These are phyloP conservation scores for Pseudorectes ferrugineus DNA, from an alignment of 2,113 vertebrate genomes.

Conservation along the genomic window DNA sequence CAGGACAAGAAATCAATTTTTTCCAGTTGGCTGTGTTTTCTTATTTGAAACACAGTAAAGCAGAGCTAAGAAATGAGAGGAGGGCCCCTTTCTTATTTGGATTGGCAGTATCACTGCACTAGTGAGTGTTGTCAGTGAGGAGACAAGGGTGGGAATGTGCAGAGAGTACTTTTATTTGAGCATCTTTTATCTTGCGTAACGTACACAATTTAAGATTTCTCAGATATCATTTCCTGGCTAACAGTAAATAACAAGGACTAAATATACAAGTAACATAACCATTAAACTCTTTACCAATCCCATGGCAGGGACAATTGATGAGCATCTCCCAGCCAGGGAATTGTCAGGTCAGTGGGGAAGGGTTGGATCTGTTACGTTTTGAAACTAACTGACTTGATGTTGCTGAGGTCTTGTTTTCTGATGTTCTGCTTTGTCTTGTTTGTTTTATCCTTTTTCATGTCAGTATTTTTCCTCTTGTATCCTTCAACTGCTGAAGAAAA, in stretches of 20 bases:
- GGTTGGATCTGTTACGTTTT: background rate
- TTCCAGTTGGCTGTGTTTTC: background rate
- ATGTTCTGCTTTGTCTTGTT: background rate
- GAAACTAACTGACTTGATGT: background rate
- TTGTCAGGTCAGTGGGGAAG: background rate
- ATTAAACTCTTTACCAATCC: background rate
- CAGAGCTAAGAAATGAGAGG: background rate
- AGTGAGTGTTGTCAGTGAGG: background rate
- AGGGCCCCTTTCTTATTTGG: background rate
- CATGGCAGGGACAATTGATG: rapidly evolving
- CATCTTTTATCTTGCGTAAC: background rate
- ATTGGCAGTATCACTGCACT: background rate
- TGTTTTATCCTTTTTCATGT: background rate
- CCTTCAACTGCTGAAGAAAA: background rate
- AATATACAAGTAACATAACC: background rate
- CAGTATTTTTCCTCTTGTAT: background rate
- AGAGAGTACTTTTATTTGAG: background rate
- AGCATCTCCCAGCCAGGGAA: background rate
- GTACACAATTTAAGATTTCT: background rate
- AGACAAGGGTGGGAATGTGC: background rate
- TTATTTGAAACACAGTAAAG: background rate
- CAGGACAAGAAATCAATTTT: background rate
- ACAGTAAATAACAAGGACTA: background rate
- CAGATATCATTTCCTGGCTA: background rate
- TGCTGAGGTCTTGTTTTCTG: background rate